These are phyloP conservation scores for Fabriciana adippe DNA, from an alignment of 2,888 invertebrate species.

Conservation along the genomic window DNA sequence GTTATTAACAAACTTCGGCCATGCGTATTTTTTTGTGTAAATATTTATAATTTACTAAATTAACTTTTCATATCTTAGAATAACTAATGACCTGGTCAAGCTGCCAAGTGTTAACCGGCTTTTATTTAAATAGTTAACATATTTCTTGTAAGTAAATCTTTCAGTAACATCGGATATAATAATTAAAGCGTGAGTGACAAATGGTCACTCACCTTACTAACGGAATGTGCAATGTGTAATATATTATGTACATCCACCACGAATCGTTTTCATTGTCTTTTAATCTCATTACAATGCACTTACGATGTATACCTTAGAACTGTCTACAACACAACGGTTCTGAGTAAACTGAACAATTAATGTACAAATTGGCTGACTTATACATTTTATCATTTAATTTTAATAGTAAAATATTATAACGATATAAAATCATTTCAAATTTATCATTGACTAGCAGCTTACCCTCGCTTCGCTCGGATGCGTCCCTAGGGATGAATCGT, in stretches of 20 bases:
- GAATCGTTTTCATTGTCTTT: slow-evolving; percentile 40
- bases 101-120: no score
- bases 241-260: slow-evolving; percentile 18
- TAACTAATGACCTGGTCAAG: no score
- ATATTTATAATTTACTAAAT: no score
- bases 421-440: no score
- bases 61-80: no score
- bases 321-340: slow-evolving; percentile 30
- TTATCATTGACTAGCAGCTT: no score
- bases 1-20: no score
- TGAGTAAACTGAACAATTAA: slow-evolving; percentile 12
- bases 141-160: neutral
- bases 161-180: slow-evolving; percentile 13
- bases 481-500: no score
- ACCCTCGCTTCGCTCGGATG: no score
- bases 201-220: slow-evolving; percentile 46
- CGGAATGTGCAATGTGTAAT: slow-evolving; percentile 37
- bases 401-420: no score
- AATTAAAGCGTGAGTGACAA: slow-evolving; percentile 30
- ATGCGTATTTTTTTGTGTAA: no score
- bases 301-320: slow-evolving; percentile 32
- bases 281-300: slow-evolving; percentile 40
- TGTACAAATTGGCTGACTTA: slow-evolving; percentile 4
- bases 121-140: no score
- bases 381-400: slow-evolving; percentile 1